A percentile compares a stretch with the other conserved stretches of the same genome.
Evolutionary conservation across 2,797 vertebrate species (phyloP).

Genomic region (Anas georgica): DNA sequence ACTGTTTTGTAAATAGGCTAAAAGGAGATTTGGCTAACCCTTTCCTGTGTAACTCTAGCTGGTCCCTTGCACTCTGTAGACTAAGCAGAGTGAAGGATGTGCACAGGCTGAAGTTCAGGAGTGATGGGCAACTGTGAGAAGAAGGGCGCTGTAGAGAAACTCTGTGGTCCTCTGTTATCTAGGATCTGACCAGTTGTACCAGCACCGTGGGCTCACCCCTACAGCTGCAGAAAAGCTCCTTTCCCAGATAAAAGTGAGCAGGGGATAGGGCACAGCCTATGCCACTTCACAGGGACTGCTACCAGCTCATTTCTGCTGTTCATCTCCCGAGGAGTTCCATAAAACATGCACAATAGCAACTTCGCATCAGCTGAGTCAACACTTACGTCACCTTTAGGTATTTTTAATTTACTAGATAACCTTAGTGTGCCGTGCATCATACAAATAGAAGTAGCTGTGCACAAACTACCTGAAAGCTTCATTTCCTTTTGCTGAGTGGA

Average conservation of each 20-base stretch:
- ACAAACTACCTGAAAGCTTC: not conserved
- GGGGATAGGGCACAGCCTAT: constrained; percentile 22
- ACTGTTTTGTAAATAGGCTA: not conserved
- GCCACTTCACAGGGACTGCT: not conserved
- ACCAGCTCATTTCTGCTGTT: not conserved
- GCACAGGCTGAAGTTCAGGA: constrained; percentile 11
- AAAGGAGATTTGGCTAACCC: not conserved
- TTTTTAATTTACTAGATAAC: constrained; percentile 17
- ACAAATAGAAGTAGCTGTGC: not conserved
- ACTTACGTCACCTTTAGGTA: not conserved
- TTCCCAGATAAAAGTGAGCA: constrained; percentile 55
- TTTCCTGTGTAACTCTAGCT: not conserved
- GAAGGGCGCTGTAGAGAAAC: constrained; percentile 9
- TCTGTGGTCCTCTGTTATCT: constrained; percentile 16
- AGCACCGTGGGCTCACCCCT: not conserved
- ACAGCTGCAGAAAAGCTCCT: constrained; percentile 22
- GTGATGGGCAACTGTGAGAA: not conserved
- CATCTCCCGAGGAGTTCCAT: not conserved
- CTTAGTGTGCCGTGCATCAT: not conserved
- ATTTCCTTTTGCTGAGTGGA: not conserved
- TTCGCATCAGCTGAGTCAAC: not conserved
- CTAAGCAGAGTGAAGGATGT: not conserved
- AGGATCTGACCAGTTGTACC: constrained; percentile 53
- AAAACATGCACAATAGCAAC: not conserved
- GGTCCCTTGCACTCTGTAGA: not conserved